phyloP scores from a whole-genome alignment of 1,140 invertebrate genomes.

The Macrobrachium nipponense region DNA sequence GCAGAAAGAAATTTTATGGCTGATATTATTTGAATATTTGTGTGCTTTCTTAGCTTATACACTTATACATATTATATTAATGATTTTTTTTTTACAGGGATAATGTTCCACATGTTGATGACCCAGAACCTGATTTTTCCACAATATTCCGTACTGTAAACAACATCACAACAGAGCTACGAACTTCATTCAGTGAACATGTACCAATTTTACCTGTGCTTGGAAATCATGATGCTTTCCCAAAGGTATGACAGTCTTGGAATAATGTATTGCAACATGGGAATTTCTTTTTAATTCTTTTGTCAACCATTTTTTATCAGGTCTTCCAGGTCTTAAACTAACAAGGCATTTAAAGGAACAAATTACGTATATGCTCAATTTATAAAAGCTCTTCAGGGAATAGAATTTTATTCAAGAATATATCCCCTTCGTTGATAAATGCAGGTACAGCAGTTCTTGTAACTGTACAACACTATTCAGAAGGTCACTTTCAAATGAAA shows the following conservation, averaged over 20 bases:
- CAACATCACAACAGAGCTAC: constrained; percentile 67
- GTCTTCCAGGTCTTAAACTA: too few species aligned
- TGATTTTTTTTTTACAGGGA: constrained; percentile 67
- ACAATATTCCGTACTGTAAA: constrained; percentile 65
- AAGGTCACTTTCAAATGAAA: too few species aligned
- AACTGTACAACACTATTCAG: too few species aligned
- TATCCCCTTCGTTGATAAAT: too few species aligned
- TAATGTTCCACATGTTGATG: constrained; percentile 68
- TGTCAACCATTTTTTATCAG: too few species aligned
- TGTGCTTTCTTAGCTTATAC: not conserved
- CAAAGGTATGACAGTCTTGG: constrained; percentile 55
- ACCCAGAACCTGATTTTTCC: constrained; percentile 65
- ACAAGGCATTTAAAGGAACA: too few species aligned
- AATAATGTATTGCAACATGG: not conserved
- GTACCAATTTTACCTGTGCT: constrained; percentile 68
- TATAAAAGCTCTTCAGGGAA: too few species aligned
- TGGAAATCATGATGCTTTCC: constrained; percentile 70
- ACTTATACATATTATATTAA: not conserved
- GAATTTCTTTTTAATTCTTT: not conserved
- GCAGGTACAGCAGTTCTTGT: too few species aligned
- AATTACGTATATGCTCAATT: too few species aligned
- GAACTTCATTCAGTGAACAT: constrained; percentile 66
- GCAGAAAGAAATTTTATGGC: too few species aligned
- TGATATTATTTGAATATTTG: too few species aligned
- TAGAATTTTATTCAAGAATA: too few species aligned